Conservation (phyloP, 1,140 invertebrate species). For the Megathymus violae region DNA sequence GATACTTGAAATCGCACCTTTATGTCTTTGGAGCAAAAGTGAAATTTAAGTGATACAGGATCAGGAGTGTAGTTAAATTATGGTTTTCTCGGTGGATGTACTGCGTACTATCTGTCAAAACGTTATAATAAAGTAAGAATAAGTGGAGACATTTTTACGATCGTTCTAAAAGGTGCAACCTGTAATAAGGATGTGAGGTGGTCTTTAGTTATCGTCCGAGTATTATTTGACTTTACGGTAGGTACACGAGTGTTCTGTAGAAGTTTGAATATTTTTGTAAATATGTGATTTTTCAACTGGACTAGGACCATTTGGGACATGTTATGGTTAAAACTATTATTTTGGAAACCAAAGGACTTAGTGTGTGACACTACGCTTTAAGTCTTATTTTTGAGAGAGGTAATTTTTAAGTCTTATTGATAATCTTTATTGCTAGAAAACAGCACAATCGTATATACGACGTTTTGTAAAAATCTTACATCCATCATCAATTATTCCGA, state of each 20-base stretch:
- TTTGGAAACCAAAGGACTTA: no score
- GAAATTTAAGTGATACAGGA: constrained; percentile 1
- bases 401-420: no score
- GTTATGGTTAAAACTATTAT: no score
- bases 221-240: background rate
- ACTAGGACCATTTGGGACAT: no score
- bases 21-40: constrained; percentile 22
- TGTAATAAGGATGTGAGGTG: constrained; percentile 25
- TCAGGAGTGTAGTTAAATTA: background rate
- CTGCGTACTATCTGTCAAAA: constrained; percentile 67
- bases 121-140: constrained; percentile 66
- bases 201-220: constrained; percentile 9
- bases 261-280: no score
- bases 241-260: background rate
- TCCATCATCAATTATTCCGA: no score
- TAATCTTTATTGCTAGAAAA: no score
- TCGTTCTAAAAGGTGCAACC: constrained; percentile 46
- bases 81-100: constrained; percentile 50
- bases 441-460: no score
- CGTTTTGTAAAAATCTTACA: no score
- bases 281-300: no score
- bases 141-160: constrained; percentile 59
- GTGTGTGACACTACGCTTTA: no score
- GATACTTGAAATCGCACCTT: constrained; percentile 2
- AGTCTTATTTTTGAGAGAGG: no score